Evolutionary conservation across 2,113 vertebrate genomes (phyloP), one percentile per base, ranked within the genome.

Genomic region (Agelaius phoeniceus): DNA sequence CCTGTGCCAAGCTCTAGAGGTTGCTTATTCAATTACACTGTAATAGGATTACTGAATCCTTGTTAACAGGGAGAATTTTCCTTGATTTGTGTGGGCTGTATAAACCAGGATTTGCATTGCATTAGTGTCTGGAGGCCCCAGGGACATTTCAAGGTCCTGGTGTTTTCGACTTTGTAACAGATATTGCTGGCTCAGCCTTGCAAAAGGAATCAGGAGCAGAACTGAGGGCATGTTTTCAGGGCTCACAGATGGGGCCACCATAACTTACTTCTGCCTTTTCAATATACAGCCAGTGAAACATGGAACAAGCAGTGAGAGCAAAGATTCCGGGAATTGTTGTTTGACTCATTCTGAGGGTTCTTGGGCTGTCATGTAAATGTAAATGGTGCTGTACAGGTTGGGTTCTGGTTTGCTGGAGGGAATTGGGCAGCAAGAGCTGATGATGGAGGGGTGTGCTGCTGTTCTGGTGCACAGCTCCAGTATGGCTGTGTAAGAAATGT

Each of bases 11-110:
- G 22, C 67, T 79, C 21, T 48, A 51, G 73, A 37, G 27, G 33
- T 73, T 0, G 0, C 31, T 88, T 59, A 13, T 10, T 67, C 13
- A 37, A 0, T 63, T 80, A 33, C 15, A 18, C 15, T 75, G 27
- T 58, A 63, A 66, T 35, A 46, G 35, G 55, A 68, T 77, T 69
- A 33, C 26, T 39, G 55, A 55, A 31, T 49, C 39, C 44, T 67
- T 69, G n/a, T 35, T 63, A 59, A 59, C 0, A 1, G 35, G 54
- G 86, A 73, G 31, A 62, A 17, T 68, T 75, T 82, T 49, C 22
- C 30, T 72, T 69, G 10, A 41, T 84, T 55, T 65, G 11, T 81
- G 30, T 78, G 46, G 71, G 41, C 9, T 2, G 3, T 67, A 17
- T 76, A 52, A 83, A 48, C n/a, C n/a, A 43, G 49, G 37, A 54